Conservation (phyloP, 2,797 vertebrate species). For the Otus scops region DNA sequence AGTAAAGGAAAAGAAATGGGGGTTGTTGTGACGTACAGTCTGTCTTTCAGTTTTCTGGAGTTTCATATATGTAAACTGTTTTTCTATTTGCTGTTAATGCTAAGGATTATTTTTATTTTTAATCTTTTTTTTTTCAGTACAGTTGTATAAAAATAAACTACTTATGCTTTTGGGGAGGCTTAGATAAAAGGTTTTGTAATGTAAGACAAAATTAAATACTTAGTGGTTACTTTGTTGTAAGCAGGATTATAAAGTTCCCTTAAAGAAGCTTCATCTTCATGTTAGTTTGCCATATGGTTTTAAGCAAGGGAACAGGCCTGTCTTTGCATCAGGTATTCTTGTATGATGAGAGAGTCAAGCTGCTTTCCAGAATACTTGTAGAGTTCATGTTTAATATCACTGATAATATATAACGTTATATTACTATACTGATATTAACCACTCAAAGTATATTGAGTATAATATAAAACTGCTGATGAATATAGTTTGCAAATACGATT, state of each 20-base stretch:
- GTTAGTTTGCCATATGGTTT: background rate
- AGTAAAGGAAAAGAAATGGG: background rate
- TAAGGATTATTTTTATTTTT: too few relatives aligned
- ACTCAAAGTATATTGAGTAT: background rate
- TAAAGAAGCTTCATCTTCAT: background rate
- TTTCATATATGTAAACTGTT: background rate
- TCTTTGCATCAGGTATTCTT: background rate
- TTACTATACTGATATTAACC: background rate
- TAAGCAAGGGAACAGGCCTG: background rate
- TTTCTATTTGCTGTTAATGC: background rate
- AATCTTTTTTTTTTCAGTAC: background rate
- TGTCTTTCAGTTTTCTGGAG: background rate
- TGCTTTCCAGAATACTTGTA: background rate
- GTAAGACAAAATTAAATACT: background rate
- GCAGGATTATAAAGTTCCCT: background rate
- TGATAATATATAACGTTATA: background rate
- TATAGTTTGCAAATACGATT: background rate
- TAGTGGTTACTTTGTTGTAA: background rate
- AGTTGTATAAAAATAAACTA: background rate
- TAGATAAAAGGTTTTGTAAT: background rate
- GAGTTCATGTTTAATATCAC: background rate
- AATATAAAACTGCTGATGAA: background rate
- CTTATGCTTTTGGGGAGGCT: background rate
- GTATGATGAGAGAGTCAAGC: background rate
- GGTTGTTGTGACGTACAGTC: background rate